Base-by-base conservation (phyloP, 2,888 invertebrate genomes). In the Deilephila porcellus region DNA sequence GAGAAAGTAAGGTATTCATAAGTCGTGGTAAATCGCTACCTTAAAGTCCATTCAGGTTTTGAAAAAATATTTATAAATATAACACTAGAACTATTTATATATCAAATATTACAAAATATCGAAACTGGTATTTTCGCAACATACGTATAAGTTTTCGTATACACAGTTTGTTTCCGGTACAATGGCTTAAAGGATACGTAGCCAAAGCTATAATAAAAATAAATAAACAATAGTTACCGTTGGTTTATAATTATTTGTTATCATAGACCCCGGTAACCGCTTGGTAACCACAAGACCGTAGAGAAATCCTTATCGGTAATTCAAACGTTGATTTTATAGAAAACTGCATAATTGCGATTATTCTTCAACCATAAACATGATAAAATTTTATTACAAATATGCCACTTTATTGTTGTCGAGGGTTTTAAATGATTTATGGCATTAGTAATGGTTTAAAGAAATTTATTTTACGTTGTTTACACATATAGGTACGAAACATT, bases 301-400 rank as follows among this genome's bases (percentile, higher is more conserved):
- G 60, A 72, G 56, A 34, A 53, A 64, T 56, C 4, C 60, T 70
- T 72, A 74, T 74, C 74, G 56, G 37, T 64, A 70, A 11, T 20
- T 17, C 14, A 52, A 45, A 71, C 52, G 20, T 60, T 34, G 20
- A 71, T 19, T 67, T 52, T 34, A 73, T 67, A 60, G 32, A 70
- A 73, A 67, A 72, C 70, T 62, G 67, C 45, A 74, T 70, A 74
- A 62, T 72, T 72, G 62, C 72, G 34, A 70, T 72, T 72, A 53
- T 37, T 62, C 11, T 5, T 53, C 32, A 56, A 53, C 32, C 64
- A 71, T 74, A 37, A 56, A 56, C 53, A 37, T 53, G 70, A 70
- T 74, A 60, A 72, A 67, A n/a, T 14, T 29, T 34, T 70, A 70
- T 56, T 67, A 52, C 64, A 25, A 64, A n/a, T 67, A 20, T 20